Conservation (phyloP, 2,888 invertebrate genomes). For the Sphecodes monilicornis region DNA sequence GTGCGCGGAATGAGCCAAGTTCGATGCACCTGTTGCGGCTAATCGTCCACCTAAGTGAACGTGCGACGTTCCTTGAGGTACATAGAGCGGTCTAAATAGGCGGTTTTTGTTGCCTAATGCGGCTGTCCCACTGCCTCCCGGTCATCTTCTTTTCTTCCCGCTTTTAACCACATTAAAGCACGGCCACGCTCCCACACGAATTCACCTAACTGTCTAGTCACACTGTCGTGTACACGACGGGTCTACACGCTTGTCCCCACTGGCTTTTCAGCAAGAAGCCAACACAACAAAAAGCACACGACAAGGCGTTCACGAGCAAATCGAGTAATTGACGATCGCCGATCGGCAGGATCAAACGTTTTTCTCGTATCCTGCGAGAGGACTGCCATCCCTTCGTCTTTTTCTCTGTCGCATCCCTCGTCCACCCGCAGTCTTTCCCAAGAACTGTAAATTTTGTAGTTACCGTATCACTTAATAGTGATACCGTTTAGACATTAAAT, state of each 20-base stretch:
- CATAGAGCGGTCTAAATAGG: slow-evolving; percentile 59
- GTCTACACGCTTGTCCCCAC: background rate
- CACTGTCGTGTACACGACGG: background rate
- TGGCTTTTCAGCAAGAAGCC: background rate
- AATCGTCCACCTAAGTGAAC: slow-evolving; percentile 67
- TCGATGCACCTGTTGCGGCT: slow-evolving; percentile 69
- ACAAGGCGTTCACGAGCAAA: slow-evolving; percentile 16
- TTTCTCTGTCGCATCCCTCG: background rate
- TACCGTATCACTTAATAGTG: background rate
- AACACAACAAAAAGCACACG: slow-evolving; percentile 21
- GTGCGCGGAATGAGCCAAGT: slow-evolving; percentile 46
- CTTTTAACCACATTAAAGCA: slow-evolving; percentile 35
- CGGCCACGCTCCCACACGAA: slow-evolving; percentile 23
- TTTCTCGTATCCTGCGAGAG: background rate
- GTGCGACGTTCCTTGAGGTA: slow-evolving; percentile 65
- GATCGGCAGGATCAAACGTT: slow-evolving; percentile 1
- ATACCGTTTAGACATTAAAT: no score
- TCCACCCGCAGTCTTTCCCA: background rate
- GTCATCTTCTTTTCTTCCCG: slow-evolving; percentile 44
- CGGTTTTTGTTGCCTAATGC: slow-evolving; percentile 64
- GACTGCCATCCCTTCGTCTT: background rate
- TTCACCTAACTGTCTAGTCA: slow-evolving; percentile 17
- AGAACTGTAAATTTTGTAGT: background rate
- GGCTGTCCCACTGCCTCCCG: slow-evolving; percentile 41
- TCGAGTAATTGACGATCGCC: slow-evolving; percentile 25